Evolutionary conservation across 2,113 vertebrate genomes (phyloP), one percentile per base, ranked within the genome.

Genomic region (Sakesphorus luctuosus): DNA sequence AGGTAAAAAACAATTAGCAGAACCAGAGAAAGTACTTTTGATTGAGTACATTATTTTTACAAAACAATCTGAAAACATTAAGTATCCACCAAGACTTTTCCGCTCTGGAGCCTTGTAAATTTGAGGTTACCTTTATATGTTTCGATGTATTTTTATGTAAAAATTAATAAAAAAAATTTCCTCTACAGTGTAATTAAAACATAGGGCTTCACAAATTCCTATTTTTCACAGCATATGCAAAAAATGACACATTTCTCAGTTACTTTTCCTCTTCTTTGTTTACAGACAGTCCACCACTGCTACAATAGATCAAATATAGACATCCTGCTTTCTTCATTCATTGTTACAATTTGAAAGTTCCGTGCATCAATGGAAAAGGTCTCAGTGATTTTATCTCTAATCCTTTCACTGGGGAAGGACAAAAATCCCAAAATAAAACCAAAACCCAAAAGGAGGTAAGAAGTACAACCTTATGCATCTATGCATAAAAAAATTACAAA

Each of bases 281-380:
- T 74, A 71, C 10, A 85, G 75, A 18, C 14, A 86, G 49, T 26
- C 35, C 35, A 40, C 75, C 20, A 36, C 26, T 4, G 4, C 52
- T 86, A 83, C 9, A 88, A 88, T 1, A 93, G 44, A 90, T 86
- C n/a, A 84, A 67, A 94, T 75, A 84, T 1, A 93, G 88, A 50
- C n/a, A 79, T 89, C 13, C 16, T 84, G 36, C 16, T 90, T 92
- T 95, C 89, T 89, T 66, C 72, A 94, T 82, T 89, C 89, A 77
- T 13, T 68, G 53, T 47, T 90, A 69, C 20, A 28, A 46, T 84
- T 84, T 95, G 58, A 74, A 92, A 93, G 79, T 80, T 74, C 67
- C 46, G 50, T n/a, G 88, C 50, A 68, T 66, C 72, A 52, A 36
- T 87, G 55, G 47, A 89, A 93, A 87, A 46, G 4, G 78, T 18